Evolutionary conservation across 2,113 vertebrate genomes (phyloP).

Genomic region (Kryptolebias marmoratus): DNA sequence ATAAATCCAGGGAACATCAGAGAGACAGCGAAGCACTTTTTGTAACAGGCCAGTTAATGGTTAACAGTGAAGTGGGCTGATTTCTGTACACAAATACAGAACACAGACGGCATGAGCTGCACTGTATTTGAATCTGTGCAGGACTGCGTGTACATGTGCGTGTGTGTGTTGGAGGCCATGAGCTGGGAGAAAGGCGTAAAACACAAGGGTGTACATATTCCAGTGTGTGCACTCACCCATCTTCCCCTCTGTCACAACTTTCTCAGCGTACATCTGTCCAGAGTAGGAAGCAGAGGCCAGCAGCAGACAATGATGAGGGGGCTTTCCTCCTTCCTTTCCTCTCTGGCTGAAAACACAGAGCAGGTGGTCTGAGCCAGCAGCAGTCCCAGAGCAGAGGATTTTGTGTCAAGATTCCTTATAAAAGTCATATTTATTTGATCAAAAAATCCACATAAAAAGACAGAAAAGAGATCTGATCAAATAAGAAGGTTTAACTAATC

Average conservation of each 20-base stretch:
- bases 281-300: neutral
- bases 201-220: neutral
- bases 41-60: conserved; percentile 73
- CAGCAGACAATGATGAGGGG: neutral
- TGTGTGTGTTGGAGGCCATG: neutral
- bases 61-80: conserved; percentile 75
- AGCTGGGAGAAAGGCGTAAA: neutral
- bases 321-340: conserved; percentile 28
- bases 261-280: conserved; percentile 70
- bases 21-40: conserved; percentile 38
- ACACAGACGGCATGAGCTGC: conserved; percentile 20
- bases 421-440: neutral
- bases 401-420: neutral
- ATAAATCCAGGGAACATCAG: conserved; percentile 38
- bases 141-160: neutral
- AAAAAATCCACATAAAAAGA: neutral
- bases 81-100: conserved; percentile 67
- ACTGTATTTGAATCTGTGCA: conserved; percentile 13
- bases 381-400: conserved; percentile 9
- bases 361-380: conserved; percentile 27
- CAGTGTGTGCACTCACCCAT: conserved; percentile 73
- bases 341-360: conserved; percentile 16
- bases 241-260: conserved; percentile 71
- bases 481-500: neutral
- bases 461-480: neutral